Evolutionary conservation across 2,113 vertebrate species (phyloP).

Genomic region (Caloenas nicobarica): DNA sequence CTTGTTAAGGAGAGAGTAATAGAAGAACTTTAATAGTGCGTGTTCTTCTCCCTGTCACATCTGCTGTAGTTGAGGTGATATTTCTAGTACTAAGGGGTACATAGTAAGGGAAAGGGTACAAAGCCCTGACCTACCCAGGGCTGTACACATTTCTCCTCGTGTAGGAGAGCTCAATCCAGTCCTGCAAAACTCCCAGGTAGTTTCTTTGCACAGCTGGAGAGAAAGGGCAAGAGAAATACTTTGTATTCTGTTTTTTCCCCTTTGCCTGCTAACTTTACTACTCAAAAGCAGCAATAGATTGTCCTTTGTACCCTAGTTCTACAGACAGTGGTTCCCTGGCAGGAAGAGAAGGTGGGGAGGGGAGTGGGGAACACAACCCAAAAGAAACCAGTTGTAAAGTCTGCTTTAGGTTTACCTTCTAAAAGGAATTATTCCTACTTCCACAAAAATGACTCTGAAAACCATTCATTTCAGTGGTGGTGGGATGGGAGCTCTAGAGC

Average conservation of each 20-base stretch:
- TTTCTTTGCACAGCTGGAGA: not conserved
- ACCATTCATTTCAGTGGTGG: not conserved
- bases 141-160: not conserved
- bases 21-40: not conserved
- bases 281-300: not conserved
- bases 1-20: not conserved
- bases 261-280: not conserved
- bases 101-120: not conserved
- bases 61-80: not conserved
- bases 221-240: not conserved
- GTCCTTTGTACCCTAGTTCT: not conserved
- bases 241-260: not conserved
- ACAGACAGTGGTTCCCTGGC: not conserved
- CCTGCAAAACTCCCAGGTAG: not conserved
- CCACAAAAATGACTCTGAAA: not conserved
- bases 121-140: not conserved
- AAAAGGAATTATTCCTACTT: not conserved
- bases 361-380: too few relatives aligned
- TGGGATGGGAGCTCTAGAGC: not conserved
- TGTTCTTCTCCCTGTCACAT: not conserved
- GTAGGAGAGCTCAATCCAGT: not conserved
- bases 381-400: not conserved
- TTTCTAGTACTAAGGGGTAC: not conserved
- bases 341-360: not conserved
- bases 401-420: not conserved